Conservation (phyloP, 2,113 vertebrate species). For the Sisor rabdophorus region DNA sequence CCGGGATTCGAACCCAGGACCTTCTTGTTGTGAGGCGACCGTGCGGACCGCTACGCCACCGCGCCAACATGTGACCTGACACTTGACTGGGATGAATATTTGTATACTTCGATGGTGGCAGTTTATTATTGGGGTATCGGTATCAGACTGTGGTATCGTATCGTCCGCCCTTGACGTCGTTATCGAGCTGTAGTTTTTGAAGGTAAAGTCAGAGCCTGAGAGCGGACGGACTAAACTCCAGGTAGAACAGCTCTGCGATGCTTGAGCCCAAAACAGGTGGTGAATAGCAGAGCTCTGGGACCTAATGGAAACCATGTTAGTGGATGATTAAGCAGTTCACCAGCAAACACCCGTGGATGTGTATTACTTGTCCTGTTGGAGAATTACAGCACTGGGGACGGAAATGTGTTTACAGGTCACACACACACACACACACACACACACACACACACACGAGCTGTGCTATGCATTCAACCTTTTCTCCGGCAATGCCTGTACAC, state of each 20-base stretch:
- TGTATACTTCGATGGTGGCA: too few species aligned
- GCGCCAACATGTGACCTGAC: too few species aligned
- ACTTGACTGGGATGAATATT: too few species aligned
- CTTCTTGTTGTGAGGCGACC: too few species aligned
- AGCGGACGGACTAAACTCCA: background rate
- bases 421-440: background rate
- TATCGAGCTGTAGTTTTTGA: too few species aligned
- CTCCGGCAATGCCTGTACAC: background rate
- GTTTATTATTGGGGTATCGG: too few species aligned
- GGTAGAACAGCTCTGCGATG: background rate
- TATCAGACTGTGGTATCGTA: too few species aligned
- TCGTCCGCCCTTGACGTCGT: too few species aligned
- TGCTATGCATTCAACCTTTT: background rate
- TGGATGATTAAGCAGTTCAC: constrained; percentile 36
- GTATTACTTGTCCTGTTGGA: constrained; percentile 8
- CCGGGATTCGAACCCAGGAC: too few species aligned
- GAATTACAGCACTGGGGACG: background rate
- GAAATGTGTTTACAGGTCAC: constrained; percentile 10
- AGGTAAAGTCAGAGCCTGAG: too few species aligned
- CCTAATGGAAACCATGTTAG: constrained; percentile 31
- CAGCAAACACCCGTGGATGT: constrained; percentile 10
- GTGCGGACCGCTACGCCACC: too few species aligned
- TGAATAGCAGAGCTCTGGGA: constrained; percentile 14
- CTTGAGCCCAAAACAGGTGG: constrained; percentile 10
- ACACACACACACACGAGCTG: background rate